phyloP scores from a whole-genome alignment of 1,140 invertebrate genomes.

The Saxidomus purpurata region DNA sequence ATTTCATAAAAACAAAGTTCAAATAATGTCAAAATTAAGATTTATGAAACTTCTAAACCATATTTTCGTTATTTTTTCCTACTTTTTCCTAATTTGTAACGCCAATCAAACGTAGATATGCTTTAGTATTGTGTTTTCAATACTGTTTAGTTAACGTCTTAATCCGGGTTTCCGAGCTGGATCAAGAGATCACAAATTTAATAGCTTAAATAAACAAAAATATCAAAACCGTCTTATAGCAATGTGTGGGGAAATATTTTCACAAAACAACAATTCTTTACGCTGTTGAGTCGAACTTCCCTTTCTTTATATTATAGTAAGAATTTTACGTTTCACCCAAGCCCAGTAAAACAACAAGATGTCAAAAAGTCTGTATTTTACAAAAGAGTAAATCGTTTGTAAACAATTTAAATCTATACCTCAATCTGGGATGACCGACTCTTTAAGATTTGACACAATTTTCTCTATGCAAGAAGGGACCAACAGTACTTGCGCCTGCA shows the following conservation, averaged over 20 bases:
- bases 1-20: no score
- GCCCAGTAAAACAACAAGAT: conserved; percentile 40
- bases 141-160: background rate
- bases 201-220: conserved; percentile 46
- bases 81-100: background rate
- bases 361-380: background rate
- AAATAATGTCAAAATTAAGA: no score
- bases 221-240: conserved; percentile 14
- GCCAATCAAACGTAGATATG: background rate
- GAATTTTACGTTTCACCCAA: conserved; percentile 7
- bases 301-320: background rate
- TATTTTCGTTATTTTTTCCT: no score
- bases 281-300: conserved; percentile 23
- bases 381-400: conserved; percentile 11
- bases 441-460: no score
- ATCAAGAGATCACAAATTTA: conserved; percentile 13
- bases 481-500: no score
- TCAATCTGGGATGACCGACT: no score
- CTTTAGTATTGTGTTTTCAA: background rate
- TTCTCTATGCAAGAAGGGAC: no score
- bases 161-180: conserved; percentile 24
- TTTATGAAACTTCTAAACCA: no score
- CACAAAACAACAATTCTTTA: conserved; percentile 6
- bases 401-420: background rate
- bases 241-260: background rate